phyloP scores from a whole-genome alignment of 1,140 invertebrate genomes.

The Argopecten irradians region DNA sequence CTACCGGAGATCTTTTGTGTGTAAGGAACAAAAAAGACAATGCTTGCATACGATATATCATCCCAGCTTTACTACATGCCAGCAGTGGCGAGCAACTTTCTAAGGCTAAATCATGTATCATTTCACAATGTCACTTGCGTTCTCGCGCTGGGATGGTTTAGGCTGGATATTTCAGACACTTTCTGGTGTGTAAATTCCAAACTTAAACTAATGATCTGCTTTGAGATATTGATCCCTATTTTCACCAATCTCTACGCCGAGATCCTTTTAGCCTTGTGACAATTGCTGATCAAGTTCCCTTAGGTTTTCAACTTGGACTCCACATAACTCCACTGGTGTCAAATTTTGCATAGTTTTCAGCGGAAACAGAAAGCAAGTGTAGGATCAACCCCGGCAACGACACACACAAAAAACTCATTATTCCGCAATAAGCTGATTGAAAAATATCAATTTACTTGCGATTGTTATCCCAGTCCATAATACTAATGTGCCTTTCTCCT shows the following conservation, averaged over 20 bases:
- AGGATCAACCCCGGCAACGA: not conserved
- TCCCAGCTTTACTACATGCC: conserved; percentile 1
- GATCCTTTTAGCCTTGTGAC: not conserved
- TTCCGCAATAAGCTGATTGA: conserved; percentile 9
- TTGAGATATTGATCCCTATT: not conserved
- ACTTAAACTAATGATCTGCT: not conserved
- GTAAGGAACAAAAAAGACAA: not conserved
- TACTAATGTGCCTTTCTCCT: conserved; percentile 21
- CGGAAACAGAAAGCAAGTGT: conserved; percentile 21
- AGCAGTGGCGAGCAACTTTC: not conserved
- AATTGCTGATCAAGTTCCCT: conserved; percentile 8
- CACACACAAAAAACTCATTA: conserved; percentile 22
- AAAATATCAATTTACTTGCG: conserved; percentile 23
- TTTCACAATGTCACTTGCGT: not conserved
- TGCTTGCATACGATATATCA: not conserved
- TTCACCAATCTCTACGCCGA: not conserved
- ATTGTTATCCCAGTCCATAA: conserved; percentile 2
- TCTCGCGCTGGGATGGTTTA: not conserved
- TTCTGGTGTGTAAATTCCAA: not conserved
- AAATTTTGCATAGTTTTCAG: conserved; percentile 11
- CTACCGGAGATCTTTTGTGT: conserved; percentile 1
- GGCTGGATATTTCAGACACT: conserved; percentile 15
- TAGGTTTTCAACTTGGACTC: conserved; percentile 8
- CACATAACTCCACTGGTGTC: not conserved
- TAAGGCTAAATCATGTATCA: not conserved